Conservation (phyloP, 2,888 invertebrate genomes). For the Aphidius colemani region DNA sequence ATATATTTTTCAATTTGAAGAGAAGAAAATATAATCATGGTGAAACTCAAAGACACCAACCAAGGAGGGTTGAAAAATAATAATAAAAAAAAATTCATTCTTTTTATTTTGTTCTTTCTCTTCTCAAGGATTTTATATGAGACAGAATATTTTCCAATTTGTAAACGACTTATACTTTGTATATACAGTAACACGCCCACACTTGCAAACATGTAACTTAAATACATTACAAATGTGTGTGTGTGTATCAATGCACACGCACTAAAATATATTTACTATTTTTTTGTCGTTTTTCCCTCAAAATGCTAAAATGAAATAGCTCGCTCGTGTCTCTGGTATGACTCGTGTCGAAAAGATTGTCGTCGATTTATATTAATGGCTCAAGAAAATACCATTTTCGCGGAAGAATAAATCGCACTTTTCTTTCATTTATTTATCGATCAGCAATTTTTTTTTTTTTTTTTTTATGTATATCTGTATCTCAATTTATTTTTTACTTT, state of each 20-base stretch:
- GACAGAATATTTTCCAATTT: constrained; percentile 35
- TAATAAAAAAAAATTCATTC: constrained; percentile 23
- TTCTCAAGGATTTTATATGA: constrained; percentile 12
- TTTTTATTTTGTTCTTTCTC: constrained; percentile 2
- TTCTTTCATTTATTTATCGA: constrained; percentile 6
- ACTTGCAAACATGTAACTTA: constrained; percentile 3
- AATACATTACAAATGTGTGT: no score
- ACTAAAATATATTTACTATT: not conserved
- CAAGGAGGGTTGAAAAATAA: constrained; percentile 22
- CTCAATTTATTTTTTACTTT: not conserved
- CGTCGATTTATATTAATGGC: constrained; percentile 33
- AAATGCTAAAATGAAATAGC: constrained; percentile 29
- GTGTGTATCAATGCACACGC: not conserved
- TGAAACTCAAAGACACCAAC: constrained; percentile 19
- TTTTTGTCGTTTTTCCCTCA: constrained; percentile 10
- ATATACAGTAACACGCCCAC: constrained; percentile 21
- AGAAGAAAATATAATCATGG: constrained; percentile 32
- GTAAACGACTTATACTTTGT: constrained; percentile 13
- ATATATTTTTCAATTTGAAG: constrained; percentile 36
- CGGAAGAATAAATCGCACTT: constrained; percentile 17
- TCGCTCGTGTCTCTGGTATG: constrained; percentile 19
- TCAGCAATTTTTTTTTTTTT: constrained; percentile 7
- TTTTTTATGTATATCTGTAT: constrained; percentile 1
- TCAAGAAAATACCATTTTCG: constrained; percentile 28
- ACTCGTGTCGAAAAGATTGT: constrained; percentile 25